Conservation (phyloP, 1,140 invertebrate genomes). For the Oedothorax gibbosus region DNA sequence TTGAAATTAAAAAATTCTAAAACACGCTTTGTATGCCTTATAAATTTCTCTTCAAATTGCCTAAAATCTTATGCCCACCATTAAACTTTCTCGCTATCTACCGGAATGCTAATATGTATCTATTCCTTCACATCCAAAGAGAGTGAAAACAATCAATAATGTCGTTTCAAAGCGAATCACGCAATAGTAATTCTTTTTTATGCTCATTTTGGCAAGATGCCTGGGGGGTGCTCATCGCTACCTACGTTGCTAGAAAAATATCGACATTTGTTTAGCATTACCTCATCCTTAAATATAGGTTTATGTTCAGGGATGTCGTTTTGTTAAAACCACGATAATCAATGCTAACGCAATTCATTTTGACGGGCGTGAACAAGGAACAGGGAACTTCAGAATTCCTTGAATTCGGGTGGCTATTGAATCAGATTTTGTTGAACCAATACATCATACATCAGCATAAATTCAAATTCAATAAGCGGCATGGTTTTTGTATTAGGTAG, state of each 20-base stretch:
- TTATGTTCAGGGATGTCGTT: slow-evolving; percentile 11
- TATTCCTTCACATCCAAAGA: slow-evolving; percentile 15
- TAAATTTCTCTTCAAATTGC: no score
- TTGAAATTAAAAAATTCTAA: no score
- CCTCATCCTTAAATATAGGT: slow-evolving; percentile 33
- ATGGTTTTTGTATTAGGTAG: no score
- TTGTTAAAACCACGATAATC: slow-evolving; percentile 36
- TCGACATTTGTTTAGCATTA: slow-evolving; percentile 47
- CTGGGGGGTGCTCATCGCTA: slow-evolving; percentile 14
- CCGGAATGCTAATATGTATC: slow-evolving; percentile 22
- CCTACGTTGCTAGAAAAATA: slow-evolving; percentile 22
- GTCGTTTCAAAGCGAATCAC: slow-evolving; percentile 39
- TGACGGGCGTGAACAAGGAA: not conserved
- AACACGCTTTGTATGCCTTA: no score
- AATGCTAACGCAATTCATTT: slow-evolving; percentile 28
- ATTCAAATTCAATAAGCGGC: no score
- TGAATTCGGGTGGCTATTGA: no score
- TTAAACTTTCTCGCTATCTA: not conserved
- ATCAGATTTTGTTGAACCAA: no score
- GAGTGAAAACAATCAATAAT: slow-evolving; percentile 34
- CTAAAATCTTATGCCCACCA: no score
- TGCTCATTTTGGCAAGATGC: slow-evolving; percentile 51
- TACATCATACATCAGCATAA: no score
- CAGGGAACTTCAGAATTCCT: no score
- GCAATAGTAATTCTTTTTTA: slow-evolving; percentile 44